These are phyloP conservation scores for Hymenopus coronatus DNA, from an alignment of 2,888 invertebrate species.

Conservation along the genomic window DNA sequence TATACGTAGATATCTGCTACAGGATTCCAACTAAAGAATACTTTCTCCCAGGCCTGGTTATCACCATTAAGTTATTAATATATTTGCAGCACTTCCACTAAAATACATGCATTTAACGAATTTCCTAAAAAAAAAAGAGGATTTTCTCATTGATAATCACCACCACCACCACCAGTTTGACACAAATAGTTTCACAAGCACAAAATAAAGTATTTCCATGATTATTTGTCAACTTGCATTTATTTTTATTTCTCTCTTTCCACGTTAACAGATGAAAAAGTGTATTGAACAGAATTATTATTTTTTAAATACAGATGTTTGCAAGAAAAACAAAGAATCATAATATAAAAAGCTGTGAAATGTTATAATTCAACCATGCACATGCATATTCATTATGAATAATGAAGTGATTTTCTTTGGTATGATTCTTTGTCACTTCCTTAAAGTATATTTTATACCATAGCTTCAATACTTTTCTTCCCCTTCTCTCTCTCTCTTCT, in stretches of 20 bases:
- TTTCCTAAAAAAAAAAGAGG: too few species aligned
- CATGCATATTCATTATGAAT: not conserved
- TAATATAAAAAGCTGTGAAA: not conserved
- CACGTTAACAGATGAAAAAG: not conserved
- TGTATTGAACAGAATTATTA: not conserved
- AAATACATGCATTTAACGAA: too few species aligned
- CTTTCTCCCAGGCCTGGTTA: too few species aligned
- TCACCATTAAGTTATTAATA: too few species aligned
- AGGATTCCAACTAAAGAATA: too few species aligned
- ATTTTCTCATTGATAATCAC: too few species aligned
- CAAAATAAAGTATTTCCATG: not conserved
- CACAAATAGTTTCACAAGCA: not conserved
- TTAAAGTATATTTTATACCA: not conserved
- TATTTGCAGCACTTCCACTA: too few species aligned
- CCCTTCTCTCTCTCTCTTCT: not conserved
- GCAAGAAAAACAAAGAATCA: not conserved
- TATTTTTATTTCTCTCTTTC: not conserved
- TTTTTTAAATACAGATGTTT: not conserved
- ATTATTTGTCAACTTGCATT: not conserved
- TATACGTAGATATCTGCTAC: too few species aligned
- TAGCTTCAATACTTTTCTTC: not conserved
- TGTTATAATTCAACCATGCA: not conserved
- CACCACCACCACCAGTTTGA: not conserved
- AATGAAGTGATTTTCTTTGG: not conserved
- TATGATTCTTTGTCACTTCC: not conserved